Conservation (phyloP, 2,888 invertebrate genomes). For the Diploptera punctata region DNA sequence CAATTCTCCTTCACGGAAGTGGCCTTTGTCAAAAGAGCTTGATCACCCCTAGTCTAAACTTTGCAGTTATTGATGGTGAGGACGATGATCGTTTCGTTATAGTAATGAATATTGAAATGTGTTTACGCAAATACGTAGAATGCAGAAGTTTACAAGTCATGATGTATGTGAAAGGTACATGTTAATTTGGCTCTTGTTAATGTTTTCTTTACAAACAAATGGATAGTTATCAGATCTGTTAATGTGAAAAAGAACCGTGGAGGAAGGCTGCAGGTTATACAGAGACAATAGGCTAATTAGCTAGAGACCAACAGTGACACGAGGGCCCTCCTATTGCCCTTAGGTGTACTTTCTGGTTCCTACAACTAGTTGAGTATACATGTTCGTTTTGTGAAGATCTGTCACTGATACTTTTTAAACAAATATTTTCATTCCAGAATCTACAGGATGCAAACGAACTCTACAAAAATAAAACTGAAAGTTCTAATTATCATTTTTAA, state of each 20-base stretch:
- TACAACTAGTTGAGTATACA: no score
- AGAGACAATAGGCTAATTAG: conserved; percentile 9
- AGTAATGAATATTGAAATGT: background rate
- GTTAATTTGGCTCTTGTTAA: background rate
- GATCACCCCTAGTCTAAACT: no score
- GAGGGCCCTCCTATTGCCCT: background rate
- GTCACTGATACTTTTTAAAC: no score
- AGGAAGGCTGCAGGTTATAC: background rate
- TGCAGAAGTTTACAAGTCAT: no score
- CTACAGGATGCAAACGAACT: background rate
- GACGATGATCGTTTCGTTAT: background rate
- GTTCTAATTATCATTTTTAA: no score
- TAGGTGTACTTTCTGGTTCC: background rate
- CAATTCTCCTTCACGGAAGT: no score
- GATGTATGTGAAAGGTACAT: background rate
- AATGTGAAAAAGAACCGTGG: background rate
- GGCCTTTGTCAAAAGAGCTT: no score
- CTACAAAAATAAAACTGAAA: no score
- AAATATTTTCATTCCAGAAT: no score
- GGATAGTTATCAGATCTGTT: background rate
- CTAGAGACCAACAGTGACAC: background rate
- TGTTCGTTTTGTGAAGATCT: no score
- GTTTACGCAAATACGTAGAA: background rate
- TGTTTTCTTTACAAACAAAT: background rate
- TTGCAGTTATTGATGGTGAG: no score